phyloP scores from a whole-genome alignment of 2,113 vertebrate genomes.

The Sclerurus mexicanus region DNA sequence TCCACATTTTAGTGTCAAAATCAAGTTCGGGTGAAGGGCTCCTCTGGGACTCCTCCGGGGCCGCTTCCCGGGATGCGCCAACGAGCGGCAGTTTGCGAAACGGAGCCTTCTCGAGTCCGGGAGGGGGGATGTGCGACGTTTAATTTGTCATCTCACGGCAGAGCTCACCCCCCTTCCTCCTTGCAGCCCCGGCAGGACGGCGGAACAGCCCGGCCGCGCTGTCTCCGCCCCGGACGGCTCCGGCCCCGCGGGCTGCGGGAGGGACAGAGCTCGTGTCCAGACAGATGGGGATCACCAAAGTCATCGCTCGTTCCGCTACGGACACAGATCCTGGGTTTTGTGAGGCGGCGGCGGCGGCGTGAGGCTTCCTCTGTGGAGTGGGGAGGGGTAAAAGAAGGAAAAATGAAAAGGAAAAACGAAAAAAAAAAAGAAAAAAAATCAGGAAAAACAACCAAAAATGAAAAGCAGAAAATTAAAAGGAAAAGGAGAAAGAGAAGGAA shows the following conservation, averaged over 20 bases:
- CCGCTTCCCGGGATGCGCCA: neutral
- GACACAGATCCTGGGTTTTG: neutral
- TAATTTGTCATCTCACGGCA: neutral
- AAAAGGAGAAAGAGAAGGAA: neutral
- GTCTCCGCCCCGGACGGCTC: neutral
- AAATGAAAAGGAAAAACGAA: too few relatives aligned
- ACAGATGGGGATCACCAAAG: neutral
- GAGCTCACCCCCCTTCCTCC: neutral
- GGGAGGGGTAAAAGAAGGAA: rapidly evolving
- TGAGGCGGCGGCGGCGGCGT: rapidly evolving
- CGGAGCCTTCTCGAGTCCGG: rapidly evolving
- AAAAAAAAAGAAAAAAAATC: rapidly evolving
- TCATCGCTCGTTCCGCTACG: rapidly evolving
- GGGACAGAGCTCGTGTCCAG: neutral
- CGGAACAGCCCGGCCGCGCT: neutral
- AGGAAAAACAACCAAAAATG: rapidly evolving
- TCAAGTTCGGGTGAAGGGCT: neutral
- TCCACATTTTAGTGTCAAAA: conserved; percentile 1
- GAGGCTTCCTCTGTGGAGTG: neutral
- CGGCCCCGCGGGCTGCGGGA: neutral
- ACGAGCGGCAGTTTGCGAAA: neutral
- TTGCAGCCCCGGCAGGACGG: neutral
- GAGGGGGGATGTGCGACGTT: neutral
- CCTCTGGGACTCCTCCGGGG: neutral
- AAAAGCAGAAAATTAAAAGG: neutral